These are phyloP conservation scores for Porites lutea DNA, from an alignment of 64 coral and sea anemone genomes.

Conservation along the genomic window DNA sequence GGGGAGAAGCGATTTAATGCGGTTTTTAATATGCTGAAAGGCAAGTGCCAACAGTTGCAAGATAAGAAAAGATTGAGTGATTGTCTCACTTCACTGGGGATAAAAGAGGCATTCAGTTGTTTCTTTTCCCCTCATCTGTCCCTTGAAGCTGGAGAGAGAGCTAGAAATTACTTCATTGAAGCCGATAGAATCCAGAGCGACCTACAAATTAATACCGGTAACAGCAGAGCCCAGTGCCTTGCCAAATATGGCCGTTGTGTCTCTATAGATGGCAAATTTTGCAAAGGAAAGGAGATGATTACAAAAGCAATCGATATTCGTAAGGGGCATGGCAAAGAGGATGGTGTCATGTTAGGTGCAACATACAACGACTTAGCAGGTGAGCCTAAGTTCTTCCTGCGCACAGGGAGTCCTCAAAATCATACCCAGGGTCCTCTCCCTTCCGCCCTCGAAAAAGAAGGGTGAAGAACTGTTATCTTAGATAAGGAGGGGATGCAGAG, in stretches of 20 bases:
- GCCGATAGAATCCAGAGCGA: not conserved
- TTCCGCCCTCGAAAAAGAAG: no score
- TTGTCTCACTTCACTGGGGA: slow-evolving; percentile 40
- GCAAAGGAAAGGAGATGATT: not conserved
- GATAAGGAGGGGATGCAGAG: no score
- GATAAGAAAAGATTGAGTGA: slow-evolving; percentile 24
- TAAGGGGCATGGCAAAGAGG: not conserved
- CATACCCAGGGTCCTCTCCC: not conserved
- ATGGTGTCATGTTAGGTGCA: slow-evolving; percentile 43
- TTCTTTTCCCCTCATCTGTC: not conserved
- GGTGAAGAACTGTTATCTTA: no score
- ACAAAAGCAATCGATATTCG: not conserved
- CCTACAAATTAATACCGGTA: not conserved
- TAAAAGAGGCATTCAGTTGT: not conserved
- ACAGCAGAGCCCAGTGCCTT: slow-evolving; percentile 25
- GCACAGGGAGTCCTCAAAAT: not conserved
- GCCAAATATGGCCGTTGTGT: slow-evolving; percentile 35
- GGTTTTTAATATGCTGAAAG: not conserved
- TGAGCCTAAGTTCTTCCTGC: not conserved
- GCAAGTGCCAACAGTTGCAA: not conserved
- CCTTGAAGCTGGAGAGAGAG: not conserved
- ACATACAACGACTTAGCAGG: slow-evolving; percentile 59
- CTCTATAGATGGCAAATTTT: not conserved
- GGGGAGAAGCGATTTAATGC: not conserved
- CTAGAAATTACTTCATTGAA: slow-evolving; percentile 8